Evolutionary conservation across 2,888 invertebrate genomes (phyloP).

Genomic region (Papilio elwesi): DNA sequence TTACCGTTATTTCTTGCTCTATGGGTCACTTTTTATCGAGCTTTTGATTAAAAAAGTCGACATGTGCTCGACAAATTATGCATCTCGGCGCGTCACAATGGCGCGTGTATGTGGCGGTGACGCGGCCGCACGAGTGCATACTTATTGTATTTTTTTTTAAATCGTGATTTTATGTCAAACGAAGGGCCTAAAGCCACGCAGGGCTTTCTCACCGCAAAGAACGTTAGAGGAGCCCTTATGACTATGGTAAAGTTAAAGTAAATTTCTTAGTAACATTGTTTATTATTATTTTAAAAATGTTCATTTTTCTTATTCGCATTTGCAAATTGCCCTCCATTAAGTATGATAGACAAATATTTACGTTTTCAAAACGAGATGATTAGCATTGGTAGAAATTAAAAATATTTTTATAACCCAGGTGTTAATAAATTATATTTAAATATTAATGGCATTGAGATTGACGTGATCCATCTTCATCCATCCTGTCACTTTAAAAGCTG

Average conservation of each 20-base stretch:
- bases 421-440: not conserved
- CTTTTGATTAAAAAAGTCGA: conserved; percentile 69
- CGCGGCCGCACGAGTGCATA: conserved; percentile 68
- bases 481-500: too few species aligned
- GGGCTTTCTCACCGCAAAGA: conserved; percentile 61
- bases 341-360: conserved; percentile 9
- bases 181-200: conserved; percentile 63
- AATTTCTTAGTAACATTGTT: not conserved
- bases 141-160: conserved; percentile 57
- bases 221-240: conserved; percentile 20
- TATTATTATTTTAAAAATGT: not conserved
- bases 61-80: conserved; percentile 83
- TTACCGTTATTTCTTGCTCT: conserved; percentile 73
- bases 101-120: conserved; percentile 53
- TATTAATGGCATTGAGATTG: not conserved
- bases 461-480: too few species aligned
- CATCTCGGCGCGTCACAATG: conserved; percentile 79
- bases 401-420: not conserved
- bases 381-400: not conserved
- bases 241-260: not conserved
- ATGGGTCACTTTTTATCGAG: conserved; percentile 76
- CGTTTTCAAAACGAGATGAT: not conserved
- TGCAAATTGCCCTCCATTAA: not conserved
- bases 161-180: conserved; percentile 71
- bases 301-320: not conserved